Conservation (phyloP, 2,113 vertebrate species). For the Hippocampus abdominalis region DNA sequence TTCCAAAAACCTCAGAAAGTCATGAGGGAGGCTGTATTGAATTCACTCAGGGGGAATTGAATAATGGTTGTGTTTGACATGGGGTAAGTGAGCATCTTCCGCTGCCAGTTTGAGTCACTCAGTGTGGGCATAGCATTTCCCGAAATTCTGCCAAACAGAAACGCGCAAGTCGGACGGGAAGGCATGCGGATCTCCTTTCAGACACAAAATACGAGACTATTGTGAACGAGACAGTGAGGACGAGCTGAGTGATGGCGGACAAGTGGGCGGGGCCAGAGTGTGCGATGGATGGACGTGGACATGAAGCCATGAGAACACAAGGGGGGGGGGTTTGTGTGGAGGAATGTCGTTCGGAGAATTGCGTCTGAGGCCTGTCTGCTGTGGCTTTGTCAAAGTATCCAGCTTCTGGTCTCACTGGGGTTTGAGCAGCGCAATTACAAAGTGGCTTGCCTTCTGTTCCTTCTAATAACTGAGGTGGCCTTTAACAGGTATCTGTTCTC, state of each 20-base stretch:
- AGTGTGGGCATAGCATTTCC: constrained; percentile 42
- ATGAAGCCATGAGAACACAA: constrained; percentile 64
- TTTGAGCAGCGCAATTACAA: constrained; percentile 52
- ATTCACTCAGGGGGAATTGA: constrained; percentile 8
- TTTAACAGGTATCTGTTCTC: background rate
- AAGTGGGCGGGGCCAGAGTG: constrained; percentile 46
- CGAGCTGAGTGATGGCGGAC: constrained; percentile 36
- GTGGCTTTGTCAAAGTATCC: constrained; percentile 69
- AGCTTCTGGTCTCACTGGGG: constrained; percentile 41
- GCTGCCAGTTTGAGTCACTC: constrained; percentile 52
- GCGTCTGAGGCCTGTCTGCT: constrained; percentile 72
- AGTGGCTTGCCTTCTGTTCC: constrained; percentile 64
- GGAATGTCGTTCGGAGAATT: constrained; percentile 74
- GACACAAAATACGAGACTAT: constrained; percentile 43
- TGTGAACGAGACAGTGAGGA: constrained; percentile 27
- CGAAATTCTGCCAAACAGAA: constrained; percentile 47
- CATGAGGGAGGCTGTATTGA: constrained; percentile 5
- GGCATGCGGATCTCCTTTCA: constrained; percentile 63
- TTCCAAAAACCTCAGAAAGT: constrained; percentile 2
- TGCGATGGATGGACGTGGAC: constrained; percentile 52
- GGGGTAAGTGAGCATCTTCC: constrained; percentile 15
- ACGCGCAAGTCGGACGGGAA: constrained; percentile 56
- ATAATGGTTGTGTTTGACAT: constrained; percentile 38
- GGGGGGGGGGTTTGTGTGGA: constrained; percentile 69
- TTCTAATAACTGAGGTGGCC: constrained; percentile 33